Evolutionary conservation across 2,113 vertebrate species (phyloP).

Genomic region (Oreotrochilus melanogaster): DNA sequence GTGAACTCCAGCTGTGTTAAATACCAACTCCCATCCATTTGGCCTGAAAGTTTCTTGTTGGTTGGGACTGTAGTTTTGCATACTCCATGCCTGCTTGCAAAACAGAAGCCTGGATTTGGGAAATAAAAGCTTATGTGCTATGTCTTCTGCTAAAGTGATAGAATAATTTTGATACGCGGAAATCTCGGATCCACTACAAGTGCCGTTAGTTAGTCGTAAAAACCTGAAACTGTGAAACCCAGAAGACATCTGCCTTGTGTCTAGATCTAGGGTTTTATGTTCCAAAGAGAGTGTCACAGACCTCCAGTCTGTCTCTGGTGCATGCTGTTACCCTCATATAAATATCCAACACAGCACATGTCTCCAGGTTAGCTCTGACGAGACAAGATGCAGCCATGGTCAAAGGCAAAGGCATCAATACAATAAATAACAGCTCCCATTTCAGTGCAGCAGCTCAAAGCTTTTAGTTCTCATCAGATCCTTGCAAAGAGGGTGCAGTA

Average conservation of each 20-base stretch:
- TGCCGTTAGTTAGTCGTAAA: background rate
- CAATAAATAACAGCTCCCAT: background rate
- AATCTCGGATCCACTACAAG: background rate
- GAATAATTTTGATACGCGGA: background rate
- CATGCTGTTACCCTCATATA: background rate
- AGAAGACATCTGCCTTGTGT: background rate
- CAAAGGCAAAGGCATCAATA: background rate
- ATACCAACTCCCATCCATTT: background rate
- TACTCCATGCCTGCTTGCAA: background rate
- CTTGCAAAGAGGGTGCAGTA: fast-evolving
- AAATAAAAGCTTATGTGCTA: constrained; percentile 1
- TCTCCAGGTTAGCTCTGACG: background rate
- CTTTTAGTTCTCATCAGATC: background rate
- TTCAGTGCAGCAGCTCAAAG: background rate
- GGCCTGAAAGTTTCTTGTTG: background rate
- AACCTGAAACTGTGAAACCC: background rate
- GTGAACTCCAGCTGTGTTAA: background rate
- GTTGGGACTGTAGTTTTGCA: background rate
- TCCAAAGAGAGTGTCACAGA: background rate
- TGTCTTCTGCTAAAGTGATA: background rate
- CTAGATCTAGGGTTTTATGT: background rate
- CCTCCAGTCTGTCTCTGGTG: background rate
- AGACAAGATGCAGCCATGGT: background rate
- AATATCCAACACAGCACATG: fast-evolving
- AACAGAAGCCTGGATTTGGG: background rate